Evolutionary conservation across 2,797 vertebrate species (phyloP).

Genomic region (Micropoecilia bifurca): DNA sequence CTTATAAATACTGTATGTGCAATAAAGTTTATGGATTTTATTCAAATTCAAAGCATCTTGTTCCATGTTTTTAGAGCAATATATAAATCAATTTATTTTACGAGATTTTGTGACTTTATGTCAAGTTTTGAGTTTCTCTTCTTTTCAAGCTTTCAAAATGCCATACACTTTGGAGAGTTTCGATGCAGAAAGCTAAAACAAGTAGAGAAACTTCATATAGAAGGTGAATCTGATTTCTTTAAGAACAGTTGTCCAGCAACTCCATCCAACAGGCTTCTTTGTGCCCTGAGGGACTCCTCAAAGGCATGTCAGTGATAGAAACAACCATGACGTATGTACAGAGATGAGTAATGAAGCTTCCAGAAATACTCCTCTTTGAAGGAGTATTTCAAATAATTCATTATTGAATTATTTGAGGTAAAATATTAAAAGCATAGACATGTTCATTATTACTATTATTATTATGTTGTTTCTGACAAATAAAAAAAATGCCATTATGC

Average conservation of each 20-base stretch:
- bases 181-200: neutral
- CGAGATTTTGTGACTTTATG: neutral
- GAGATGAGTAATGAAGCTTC: slow-evolving; percentile 17
- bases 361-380: slow-evolving; percentile 4
- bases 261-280: slow-evolving; percentile 10
- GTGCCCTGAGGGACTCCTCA: slow-evolving; percentile 40
- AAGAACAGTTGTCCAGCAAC: slow-evolving; percentile 8
- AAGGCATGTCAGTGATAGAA: slow-evolving; percentile 22
- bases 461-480: slow-evolving; percentile 32
- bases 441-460: neutral
- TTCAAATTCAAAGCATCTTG: neutral
- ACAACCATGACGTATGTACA: slow-evolving; percentile 17
- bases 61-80: neutral
- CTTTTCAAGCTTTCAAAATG: neutral
- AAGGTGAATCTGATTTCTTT: slow-evolving; percentile 19
- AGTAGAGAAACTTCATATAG: neutral
- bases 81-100: too few species aligned
- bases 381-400: too few species aligned
- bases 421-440: neutral
- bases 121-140: too few species aligned
- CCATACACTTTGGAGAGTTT: neutral
- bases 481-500: slow-evolving; percentile 44
- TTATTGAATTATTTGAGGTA: neutral
- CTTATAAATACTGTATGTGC: neutral
- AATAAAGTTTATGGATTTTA: neutral